phyloP scores from a whole-genome alignment of 2,113 vertebrate genomes.

The Hippoglossus stenolepis region DNA sequence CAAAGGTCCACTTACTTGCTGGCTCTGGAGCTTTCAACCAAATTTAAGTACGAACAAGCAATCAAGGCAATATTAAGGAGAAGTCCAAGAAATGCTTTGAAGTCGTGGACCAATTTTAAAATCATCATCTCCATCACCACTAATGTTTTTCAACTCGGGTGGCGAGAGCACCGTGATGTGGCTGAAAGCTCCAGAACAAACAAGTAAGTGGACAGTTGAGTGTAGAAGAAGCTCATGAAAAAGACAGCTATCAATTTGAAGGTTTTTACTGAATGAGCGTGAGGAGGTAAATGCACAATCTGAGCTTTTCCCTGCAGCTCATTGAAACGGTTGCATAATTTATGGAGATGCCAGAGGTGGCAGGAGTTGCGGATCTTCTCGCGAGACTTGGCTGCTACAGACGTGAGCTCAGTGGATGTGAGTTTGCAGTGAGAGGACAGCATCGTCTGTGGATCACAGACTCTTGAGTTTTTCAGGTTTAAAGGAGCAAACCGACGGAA shows the following conservation, averaged over 20 bases:
- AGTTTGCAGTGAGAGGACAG: slow-evolving; percentile 40
- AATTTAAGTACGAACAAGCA: neutral
- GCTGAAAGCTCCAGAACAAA: no score
- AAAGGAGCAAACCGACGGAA: no score
- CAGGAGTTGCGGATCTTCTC: slow-evolving; percentile 31
- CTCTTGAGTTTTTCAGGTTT: neutral
- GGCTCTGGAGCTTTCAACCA: neutral
- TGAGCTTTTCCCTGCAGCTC: neutral
- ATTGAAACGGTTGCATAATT: neutral
- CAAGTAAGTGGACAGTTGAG: no score
- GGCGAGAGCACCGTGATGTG: no score
- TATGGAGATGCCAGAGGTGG: neutral
- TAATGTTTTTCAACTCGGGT: no score
- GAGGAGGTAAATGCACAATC: neutral
- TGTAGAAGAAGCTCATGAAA: no score
- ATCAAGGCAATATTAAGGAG: neutral
- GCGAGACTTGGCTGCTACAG: slow-evolving; percentile 59
- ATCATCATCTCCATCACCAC: no score
- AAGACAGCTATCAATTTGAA: no score
- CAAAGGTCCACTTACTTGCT: neutral
- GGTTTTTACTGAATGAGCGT: no score
- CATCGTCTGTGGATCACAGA: neutral
- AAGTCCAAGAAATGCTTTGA: neutral
- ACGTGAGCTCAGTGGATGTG: slow-evolving; percentile 27
- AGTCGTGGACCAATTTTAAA: neutral